A percentile compares a stretch with the other conserved stretches of the same genome.
Evolutionary conservation across 2,113 vertebrate genomes (phyloP).

Genomic region (Thermophis baileyi): DNA sequence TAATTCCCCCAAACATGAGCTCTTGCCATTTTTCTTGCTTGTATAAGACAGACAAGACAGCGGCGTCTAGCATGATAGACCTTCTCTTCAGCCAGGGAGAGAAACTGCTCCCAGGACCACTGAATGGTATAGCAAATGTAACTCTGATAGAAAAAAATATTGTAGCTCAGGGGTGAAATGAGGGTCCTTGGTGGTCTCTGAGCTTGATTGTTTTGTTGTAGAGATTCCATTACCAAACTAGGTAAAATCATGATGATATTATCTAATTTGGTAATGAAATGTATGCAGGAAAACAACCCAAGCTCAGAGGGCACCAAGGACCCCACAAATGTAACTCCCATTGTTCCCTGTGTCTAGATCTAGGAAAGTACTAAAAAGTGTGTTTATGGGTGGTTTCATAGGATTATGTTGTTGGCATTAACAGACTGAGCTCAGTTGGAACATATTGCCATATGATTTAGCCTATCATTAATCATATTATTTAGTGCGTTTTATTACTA

Average conservation of each 20-base stretch:
- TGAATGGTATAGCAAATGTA: background rate
- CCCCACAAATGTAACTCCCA: background rate
- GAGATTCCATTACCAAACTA: too few species aligned
- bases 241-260: too few species aligned
- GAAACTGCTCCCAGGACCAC: background rate
- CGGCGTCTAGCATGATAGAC: background rate
- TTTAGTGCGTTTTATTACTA: background rate
- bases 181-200: too few species aligned
- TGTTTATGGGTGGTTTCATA: background rate
- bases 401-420: background rate
- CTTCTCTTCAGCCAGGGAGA: background rate
- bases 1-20: background rate
- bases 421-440: background rate
- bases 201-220: too few species aligned
- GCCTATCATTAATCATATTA: background rate
- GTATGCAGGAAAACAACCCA: too few species aligned
- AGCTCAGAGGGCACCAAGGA: background rate
- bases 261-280: too few species aligned
- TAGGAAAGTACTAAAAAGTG: background rate
- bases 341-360: background rate
- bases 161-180: too few species aligned
- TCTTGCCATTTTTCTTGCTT: background rate
- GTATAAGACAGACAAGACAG: background rate
- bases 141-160: background rate
- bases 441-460: background rate